Percentiles rank a stretch among this genome's conserved stretches.
Conservation (phyloP, 1,140 invertebrate genomes). For the Atta cephalotes region DNA sequence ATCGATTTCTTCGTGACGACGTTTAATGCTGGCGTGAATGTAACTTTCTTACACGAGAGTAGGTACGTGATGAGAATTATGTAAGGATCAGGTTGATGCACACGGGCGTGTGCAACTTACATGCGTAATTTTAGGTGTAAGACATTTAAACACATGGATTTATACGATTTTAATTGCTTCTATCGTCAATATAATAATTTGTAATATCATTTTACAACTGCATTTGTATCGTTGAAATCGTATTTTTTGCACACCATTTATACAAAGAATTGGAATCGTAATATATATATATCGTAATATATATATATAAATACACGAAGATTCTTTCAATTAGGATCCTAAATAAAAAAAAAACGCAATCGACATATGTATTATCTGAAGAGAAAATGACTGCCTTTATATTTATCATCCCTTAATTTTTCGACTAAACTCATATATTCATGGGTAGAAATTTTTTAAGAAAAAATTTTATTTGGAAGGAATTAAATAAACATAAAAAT, state of each 20-base stretch:
- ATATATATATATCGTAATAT: too few relatives aligned
- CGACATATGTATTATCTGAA: too few relatives aligned
- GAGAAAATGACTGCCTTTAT: too few relatives aligned
- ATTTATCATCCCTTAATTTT: too few relatives aligned
- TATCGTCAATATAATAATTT: constrained; percentile 13
- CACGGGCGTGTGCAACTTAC: constrained; percentile 20
- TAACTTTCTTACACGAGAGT: constrained; percentile 18
- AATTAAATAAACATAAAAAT: too few relatives aligned
- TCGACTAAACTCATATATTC: too few relatives aligned
- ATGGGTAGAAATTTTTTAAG: too few relatives aligned
- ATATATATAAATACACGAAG: too few relatives aligned
- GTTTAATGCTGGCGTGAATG: constrained; percentile 3
- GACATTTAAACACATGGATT: not conserved
- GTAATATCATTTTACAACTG: not conserved
- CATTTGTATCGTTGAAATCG: not conserved
- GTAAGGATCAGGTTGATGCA: constrained; percentile 15
- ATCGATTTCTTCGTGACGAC: constrained; percentile 23
- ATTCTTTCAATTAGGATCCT: not conserved
- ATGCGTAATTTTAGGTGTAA: constrained; percentile 10
- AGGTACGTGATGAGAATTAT: constrained; percentile 11
- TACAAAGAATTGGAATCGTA: not conserved
- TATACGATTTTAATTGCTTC: not conserved
- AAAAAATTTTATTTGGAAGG: too few relatives aligned
- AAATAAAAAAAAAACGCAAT: too few relatives aligned
- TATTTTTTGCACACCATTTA: not conserved